Conservation (phyloP, 2,113 vertebrate species). For the Cyrtonyx montezumae region DNA sequence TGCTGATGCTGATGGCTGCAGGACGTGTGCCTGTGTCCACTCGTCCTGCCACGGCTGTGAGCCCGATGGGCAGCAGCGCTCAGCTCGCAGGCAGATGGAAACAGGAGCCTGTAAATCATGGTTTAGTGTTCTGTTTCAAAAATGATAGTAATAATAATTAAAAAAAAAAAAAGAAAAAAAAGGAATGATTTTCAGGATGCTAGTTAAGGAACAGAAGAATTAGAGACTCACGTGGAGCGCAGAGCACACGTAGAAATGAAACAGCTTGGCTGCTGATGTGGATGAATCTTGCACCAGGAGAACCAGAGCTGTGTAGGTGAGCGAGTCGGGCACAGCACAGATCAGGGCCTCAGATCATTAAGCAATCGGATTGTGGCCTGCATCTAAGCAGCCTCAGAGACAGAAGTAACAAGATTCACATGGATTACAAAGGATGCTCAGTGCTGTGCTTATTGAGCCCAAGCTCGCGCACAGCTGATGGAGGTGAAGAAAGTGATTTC, state of each 20-base stretch:
- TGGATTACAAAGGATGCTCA: slow-evolving; percentile 34
- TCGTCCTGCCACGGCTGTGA: background rate
- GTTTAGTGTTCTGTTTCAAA: background rate
- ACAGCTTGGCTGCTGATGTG: background rate
- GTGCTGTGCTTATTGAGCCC: background rate
- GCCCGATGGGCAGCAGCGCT: background rate
- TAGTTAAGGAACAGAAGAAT: background rate
- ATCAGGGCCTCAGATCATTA: background rate
- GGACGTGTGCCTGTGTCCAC: background rate
- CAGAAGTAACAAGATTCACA: slow-evolving; percentile 42
- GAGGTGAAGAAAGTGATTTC: background rate
- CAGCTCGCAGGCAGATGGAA: background rate
- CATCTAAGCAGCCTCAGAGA: slow-evolving; percentile 40
- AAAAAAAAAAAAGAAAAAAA: background rate
- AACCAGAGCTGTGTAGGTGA: background rate
- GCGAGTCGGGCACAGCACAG: background rate
- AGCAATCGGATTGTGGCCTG: slow-evolving; percentile 45
- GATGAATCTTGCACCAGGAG: background rate
- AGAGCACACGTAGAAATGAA: background rate
- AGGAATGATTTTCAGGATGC: background rate
- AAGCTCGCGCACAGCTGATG: background rate
- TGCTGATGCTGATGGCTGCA: rapidly evolving
- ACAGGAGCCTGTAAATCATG: background rate
- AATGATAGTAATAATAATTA: background rate
- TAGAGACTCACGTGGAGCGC: background rate